A percentile compares a stretch with the other conserved stretches of the same genome.
These are phyloP conservation scores for Ochropleura plecta DNA, from an alignment of 2,888 invertebrate species.

Conservation along the genomic window DNA sequence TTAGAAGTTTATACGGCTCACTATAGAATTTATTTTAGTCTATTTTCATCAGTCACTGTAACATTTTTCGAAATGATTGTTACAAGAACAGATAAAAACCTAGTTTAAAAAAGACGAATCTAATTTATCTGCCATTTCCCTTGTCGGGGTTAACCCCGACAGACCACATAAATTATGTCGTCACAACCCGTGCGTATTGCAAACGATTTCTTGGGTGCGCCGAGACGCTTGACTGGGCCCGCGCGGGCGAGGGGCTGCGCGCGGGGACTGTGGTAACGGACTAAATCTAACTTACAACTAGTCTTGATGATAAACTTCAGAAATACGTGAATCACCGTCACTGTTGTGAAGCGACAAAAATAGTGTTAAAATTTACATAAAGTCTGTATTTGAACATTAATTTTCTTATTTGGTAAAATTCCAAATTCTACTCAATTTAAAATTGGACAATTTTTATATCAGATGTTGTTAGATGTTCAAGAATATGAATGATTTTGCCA, in stretches of 20 bases:
- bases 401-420: not conserved
- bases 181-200: slow-evolving; percentile 69
- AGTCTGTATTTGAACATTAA: no score
- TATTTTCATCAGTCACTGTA: slow-evolving; percentile 1
- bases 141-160: slow-evolving; percentile 36
- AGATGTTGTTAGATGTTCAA: not conserved
- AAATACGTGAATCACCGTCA: slow-evolving; percentile 5
- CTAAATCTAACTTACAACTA: slow-evolving; percentile 78
- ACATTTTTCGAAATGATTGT: slow-evolving; percentile 5
- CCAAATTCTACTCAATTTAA: not conserved
- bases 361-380: slow-evolving; percentile 3
- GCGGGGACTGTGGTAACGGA: slow-evolving; percentile 85
- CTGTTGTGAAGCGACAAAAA: not conserved
- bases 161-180: slow-evolving; percentile 57
- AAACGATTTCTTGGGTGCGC: slow-evolving; percentile 85
- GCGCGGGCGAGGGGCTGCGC: slow-evolving; percentile 85
- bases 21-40: slow-evolving; percentile 30
- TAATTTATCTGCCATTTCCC: slow-evolving; percentile 14
- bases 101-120: not conserved
- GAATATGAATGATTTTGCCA: not conserved
- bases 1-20: slow-evolving; percentile 49
- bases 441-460: not conserved
- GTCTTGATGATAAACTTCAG: slow-evolving; percentile 56
- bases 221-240: slow-evolving; percentile 79
- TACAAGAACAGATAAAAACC: not conserved